Evolutionary conservation across 2,888 invertebrate genomes (phyloP).

Genomic region (Drosophila eohydei): DNA sequence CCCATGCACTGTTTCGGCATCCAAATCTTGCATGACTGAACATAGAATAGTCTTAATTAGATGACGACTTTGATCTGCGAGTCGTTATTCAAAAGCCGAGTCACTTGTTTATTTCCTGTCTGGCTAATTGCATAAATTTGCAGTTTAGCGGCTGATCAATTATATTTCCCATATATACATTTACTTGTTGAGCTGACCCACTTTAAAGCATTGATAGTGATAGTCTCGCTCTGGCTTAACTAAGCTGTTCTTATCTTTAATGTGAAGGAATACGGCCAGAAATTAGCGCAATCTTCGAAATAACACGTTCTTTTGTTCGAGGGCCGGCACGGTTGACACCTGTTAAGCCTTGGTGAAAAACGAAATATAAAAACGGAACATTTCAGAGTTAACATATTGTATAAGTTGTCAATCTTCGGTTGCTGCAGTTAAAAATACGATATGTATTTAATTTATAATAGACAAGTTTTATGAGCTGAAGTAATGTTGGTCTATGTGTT

Average conservation of each 20-base stretch:
- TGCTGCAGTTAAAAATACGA: not conserved
- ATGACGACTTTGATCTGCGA: not conserved
- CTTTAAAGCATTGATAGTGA: conserved; percentile 1
- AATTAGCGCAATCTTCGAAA: conserved; percentile 64
- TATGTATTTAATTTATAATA: not conserved
- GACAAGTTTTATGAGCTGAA: not conserved
- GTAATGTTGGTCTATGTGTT: too few species aligned
- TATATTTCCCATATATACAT: conserved; percentile 8
- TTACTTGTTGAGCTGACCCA: conserved; percentile 32
- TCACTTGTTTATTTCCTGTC: conserved; percentile 37
- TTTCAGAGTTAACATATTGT: not conserved
- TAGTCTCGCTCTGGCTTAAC: conserved; percentile 18
- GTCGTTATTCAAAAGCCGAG: conserved; percentile 13
- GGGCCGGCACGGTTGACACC: conserved; percentile 48
- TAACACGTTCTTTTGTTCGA: conserved; percentile 50
- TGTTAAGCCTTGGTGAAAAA: conserved; percentile 30
- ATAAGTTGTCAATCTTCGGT: not conserved
- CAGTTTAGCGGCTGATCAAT: conserved; percentile 35
- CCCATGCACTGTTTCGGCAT: not conserved
- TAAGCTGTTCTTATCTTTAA: not conserved
- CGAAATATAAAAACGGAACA: not conserved
- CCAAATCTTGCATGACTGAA: not conserved
- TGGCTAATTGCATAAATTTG: conserved; percentile 49
- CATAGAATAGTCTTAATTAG: conserved; percentile 4
- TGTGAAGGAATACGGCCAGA: not conserved